Evolutionary conservation across 2,797 vertebrate genomes (phyloP).

Genomic region (Chaetodon trifasciatus): DNA sequence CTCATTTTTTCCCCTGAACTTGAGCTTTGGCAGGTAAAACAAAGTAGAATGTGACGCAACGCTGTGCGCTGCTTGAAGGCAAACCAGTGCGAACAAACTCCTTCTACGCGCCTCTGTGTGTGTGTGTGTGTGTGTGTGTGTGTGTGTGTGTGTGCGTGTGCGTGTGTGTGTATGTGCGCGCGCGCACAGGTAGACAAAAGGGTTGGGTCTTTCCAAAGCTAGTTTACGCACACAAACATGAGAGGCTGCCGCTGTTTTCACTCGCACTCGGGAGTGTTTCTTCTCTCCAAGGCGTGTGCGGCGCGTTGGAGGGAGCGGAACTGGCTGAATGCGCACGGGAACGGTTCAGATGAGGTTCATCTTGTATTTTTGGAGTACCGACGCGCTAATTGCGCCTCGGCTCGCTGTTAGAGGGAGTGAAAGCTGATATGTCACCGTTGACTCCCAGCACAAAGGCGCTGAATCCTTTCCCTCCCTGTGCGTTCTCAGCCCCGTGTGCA

Average conservation of each 20-base stretch:
- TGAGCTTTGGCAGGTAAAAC: slow-evolving; percentile 32
- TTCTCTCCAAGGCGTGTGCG: slow-evolving; percentile 25
- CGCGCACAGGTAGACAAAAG: slow-evolving; percentile 64
- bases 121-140: slow-evolving; percentile 1
- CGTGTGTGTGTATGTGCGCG: not conserved
- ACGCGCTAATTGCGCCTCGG: slow-evolving; percentile 42
- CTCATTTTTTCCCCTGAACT: not conserved
- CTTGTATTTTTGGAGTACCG: slow-evolving; percentile 29
- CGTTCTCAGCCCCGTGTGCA: slow-evolving; percentile 11
- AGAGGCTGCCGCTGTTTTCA: slow-evolving; percentile 17
- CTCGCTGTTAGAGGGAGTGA: slow-evolving; percentile 40
- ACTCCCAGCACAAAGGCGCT: slow-evolving; percentile 35
- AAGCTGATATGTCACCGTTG: slow-evolving; percentile 57
- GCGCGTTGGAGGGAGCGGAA: slow-evolving; percentile 14
- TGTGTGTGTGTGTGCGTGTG: slow-evolving; percentile 6
- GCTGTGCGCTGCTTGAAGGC: slow-evolving; percentile 62
- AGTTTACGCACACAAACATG: slow-evolving; percentile 32
- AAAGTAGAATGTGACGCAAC: slow-evolving; percentile 56
- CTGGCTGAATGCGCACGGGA: slow-evolving; percentile 37
- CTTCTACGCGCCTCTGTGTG: slow-evolving; percentile 30
- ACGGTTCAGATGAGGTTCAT: slow-evolving; percentile 25
- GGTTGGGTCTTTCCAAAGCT: slow-evolving; percentile 56
- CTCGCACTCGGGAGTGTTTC: slow-evolving; percentile 25
- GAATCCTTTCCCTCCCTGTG: not conserved
- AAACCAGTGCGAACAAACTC: slow-evolving; percentile 69